Base-by-base conservation (phyloP, 2,888 invertebrate genomes). In the Drosophila colorata region DNA sequence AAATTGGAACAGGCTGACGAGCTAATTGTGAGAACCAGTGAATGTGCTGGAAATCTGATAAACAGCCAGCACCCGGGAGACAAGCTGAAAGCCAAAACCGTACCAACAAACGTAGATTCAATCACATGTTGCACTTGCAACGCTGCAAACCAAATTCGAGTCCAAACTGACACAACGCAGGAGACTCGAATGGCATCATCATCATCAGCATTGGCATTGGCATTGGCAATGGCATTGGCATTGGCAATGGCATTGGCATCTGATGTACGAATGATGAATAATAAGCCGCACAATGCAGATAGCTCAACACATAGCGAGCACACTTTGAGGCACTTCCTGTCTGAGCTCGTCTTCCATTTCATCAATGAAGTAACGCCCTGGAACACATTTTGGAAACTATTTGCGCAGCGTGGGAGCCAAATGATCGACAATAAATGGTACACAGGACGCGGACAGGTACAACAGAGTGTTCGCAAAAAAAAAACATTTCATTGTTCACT, bases 331-430 rank as follows among this genome's bases (percentile, higher is more conserved):
- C 77, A 79, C 69, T 81, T 81, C 81, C 81, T 81, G 81, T 68
- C 67, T 49, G 47, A 4, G 53, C n/a, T 28, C 55, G 65, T 85
- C 89, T 87, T 89, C 74, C 84, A 69, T 87, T 87, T 87, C 88
- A 86, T 83, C 70, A 86, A 86, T 88, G 80, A 56, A 57, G 47
- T 44, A 66, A 60, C 63, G 52, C 49, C 46, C 53, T 47, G 51
- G 25, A 20, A 44, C 28, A 16, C 41, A 55, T 47, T 60, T 60
- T 55, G 72, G 72, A 60, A 65, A 70, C 74, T 69, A 66, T 64
- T 82, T 63, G 67, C 63, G 41, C 69, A 77, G 81, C 89, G 87
- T 87, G 87, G 87, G 87, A 87, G 88, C 82, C 70, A 57, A 57
- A 49, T 11, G 20, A 55, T 61, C 56, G 55, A 56, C 61, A 69